phyloP scores from a whole-genome alignment of 2,888 invertebrate species.

The Seladonia tumulorum region DNA sequence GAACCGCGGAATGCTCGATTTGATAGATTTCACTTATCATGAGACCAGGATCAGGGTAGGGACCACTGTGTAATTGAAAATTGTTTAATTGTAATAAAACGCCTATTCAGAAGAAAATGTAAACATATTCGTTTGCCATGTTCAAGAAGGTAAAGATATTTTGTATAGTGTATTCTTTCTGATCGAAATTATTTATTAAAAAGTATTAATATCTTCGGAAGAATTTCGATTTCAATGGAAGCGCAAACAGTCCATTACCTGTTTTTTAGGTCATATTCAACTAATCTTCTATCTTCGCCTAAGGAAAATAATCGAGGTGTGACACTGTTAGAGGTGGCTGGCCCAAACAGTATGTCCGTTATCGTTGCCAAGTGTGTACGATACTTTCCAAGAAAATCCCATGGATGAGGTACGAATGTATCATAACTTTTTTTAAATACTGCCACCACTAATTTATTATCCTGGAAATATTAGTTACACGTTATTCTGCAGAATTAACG shows the following conservation, averaged over 20 bases:
- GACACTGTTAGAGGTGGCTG: constrained; percentile 79
- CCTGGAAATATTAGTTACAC: constrained; percentile 81
- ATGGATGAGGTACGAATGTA: constrained; percentile 83
- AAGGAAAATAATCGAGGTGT: constrained; percentile 86
- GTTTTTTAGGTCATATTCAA: constrained; percentile 86
- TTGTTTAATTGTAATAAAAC: neutral
- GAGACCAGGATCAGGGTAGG: constrained; percentile 78
- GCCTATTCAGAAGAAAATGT: too few relatives aligned
- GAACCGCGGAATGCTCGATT: constrained; percentile 88
- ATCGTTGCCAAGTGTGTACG: constrained; percentile 87
- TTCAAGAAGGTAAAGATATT: too few relatives aligned
- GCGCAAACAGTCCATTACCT: constrained; percentile 76
- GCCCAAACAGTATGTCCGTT: constrained; percentile 86
- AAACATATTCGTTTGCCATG: too few relatives aligned
- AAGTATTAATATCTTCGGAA: neutral
- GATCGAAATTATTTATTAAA: neutral
- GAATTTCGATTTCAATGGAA: neutral
- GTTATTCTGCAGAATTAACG: neutral
- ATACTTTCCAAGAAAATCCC: constrained; percentile 87
- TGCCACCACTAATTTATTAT: constrained; percentile 85
- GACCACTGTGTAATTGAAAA: constrained; percentile 62
- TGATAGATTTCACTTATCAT: constrained; percentile 84
- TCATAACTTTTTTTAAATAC: constrained; percentile 76
- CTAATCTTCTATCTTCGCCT: constrained; percentile 86
- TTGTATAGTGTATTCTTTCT: neutral